These are phyloP conservation scores for Sitodiplosis mosellana DNA, from an alignment of 1,140 invertebrate species.

Conservation along the genomic window DNA sequence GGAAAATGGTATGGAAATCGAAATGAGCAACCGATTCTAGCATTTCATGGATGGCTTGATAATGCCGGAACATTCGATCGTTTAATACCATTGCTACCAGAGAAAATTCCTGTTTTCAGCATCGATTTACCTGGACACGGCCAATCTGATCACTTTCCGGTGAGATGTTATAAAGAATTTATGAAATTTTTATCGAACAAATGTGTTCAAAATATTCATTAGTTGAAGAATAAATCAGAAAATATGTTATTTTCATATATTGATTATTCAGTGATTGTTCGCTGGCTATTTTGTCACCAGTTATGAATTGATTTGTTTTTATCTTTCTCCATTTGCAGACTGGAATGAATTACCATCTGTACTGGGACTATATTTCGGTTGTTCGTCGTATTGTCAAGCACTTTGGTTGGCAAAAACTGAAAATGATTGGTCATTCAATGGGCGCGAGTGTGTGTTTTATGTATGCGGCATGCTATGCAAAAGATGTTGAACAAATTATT, in stretches of 20 bases:
- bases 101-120: too few relatives aligned
- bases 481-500: conserved; percentile 51
- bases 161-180: too few relatives aligned
- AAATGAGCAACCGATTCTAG: conserved; percentile 38
- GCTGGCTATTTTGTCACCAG: too few relatives aligned
- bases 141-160: too few relatives aligned
- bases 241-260: too few relatives aligned
- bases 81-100: too few relatives aligned
- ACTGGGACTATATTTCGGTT: conserved; percentile 53
- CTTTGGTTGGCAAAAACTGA: conserved; percentile 61
- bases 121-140: too few relatives aligned
- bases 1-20: conserved; percentile 46
- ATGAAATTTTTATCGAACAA: too few relatives aligned
- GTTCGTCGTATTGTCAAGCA: conserved; percentile 55
- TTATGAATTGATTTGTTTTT: too few relatives aligned
- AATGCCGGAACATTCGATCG: conserved; percentile 51
- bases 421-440: conserved; percentile 62
- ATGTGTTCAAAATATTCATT: too few relatives aligned
- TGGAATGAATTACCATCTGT: conserved; percentile 58
- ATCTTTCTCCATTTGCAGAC: conserved; percentile 48
- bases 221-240: too few relatives aligned
- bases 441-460: conserved; percentile 64
- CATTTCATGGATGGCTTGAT: conserved; percentile 55
- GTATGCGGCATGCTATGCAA: conserved; percentile 56
- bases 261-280: too few relatives aligned